Percentiles rank a stretch among this genome's conserved stretches.
Conservation (phyloP, 2,113 vertebrate genomes). For the Turnix velox region DNA sequence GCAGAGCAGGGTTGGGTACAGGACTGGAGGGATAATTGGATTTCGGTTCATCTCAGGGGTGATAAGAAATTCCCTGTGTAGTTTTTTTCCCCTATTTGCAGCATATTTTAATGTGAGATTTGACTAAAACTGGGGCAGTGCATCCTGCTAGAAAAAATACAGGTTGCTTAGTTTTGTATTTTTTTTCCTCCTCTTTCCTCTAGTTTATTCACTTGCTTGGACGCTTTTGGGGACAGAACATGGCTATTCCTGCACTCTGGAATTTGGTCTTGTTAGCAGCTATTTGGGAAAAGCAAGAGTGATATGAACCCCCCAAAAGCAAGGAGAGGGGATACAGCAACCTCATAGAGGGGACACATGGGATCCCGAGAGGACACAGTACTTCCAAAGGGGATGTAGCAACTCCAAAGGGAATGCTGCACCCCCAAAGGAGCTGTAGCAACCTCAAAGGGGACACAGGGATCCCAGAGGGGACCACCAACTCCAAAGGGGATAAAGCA, state of each 20-base stretch:
- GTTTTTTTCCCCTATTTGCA: not conserved
- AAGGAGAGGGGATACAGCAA: not conserved
- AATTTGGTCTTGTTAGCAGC: accelerated
- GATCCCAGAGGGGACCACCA: not conserved
- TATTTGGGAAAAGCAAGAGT: accelerated
- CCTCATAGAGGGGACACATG: too few relatives aligned
- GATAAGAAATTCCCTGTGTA: not conserved
- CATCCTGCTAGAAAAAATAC: accelerated
- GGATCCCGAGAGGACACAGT: too few relatives aligned
- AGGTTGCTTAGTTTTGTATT: accelerated
- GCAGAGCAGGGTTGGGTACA: not conserved
- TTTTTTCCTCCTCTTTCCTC: accelerated
- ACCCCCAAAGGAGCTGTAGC: not conserved
- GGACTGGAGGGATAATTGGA: slow-evolving; percentile 40
- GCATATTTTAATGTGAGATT: not conserved
- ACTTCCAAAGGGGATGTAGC: not conserved
- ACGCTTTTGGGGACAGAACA: accelerated
- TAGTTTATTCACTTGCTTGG: accelerated
- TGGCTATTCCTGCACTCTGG: accelerated
- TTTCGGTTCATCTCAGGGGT: not conserved
- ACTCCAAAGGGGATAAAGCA: not conserved
- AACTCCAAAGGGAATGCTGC: not conserved
- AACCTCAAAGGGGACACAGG: accelerated
- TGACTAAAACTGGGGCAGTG: not conserved
- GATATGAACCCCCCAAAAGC: not conserved